Evolutionary conservation across 37 sponge, comb jelly and placozoan species (phyloP), one percentile per base, ranked within the genome.

Genomic region (Geodia barretti): DNA sequence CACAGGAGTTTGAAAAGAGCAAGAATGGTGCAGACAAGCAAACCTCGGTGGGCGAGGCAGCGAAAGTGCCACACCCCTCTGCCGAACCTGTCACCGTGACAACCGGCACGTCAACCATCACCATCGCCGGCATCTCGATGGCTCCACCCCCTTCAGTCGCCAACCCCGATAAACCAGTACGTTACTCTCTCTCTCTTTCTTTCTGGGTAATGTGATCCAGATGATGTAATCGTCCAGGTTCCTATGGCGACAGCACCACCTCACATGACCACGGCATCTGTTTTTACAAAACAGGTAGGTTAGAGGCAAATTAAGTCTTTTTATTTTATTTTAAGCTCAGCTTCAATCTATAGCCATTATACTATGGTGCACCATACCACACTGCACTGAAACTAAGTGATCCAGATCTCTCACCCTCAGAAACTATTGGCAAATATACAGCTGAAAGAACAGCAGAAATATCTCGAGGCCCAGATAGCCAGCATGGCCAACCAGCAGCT

Each of bases 161-260:
- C 43, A 93, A 93, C 39, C 93, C 93, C 20, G 82, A 93, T 39
- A 93, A 93, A 41, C 39, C 74, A 26, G 89, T 89, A 66, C 71
- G 89, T 77, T 30, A n/a, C 36, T n/a, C n/a, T n/a, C n/a, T n/a
- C n/a, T n/a, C n/a, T n/a, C n/a, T n/a, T n/a, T n/a, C n/a, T n/a
- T n/a, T n/a, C n/a, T n/a, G n/a, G n/a, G 71, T 0, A 9, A 36
- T 1, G 39, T 1, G 36, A 36, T 20, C 71, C 41, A 34, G 3
- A 37, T 70, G 41, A 3, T 33, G 4, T n/a, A 28, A 26, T n/a
- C 25, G 19, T 47, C 60, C 47, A 89, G 89, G 90, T 93, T 54
- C 83, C 93, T 66, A 85, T 88, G 73, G 93, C 93, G 40, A 79
- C 93, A 2, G 83, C 85, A 33, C 93, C 93, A 20, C 67, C 86